A percentile compares a stretch with the other conserved stretches of the same genome.
These are phyloP conservation scores for Rhinolophus ferrumequinum DNA, from an alignment of 2,113 vertebrate genomes.

Conservation along the genomic window DNA sequence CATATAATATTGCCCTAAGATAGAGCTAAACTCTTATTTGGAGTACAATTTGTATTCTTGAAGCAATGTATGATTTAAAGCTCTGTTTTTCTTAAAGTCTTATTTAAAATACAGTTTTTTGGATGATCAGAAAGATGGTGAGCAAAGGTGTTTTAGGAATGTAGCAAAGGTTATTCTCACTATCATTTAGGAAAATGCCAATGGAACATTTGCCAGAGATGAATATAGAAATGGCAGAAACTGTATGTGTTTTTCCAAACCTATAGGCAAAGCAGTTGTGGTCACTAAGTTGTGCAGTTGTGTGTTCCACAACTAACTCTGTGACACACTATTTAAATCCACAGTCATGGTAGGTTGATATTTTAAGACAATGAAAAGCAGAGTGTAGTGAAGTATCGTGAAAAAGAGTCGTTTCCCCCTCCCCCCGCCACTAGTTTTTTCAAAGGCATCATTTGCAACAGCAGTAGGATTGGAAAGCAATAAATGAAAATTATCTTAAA, in stretches of 20 bases:
- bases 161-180: not conserved
- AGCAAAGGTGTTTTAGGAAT: not conserved
- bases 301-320: not conserved
- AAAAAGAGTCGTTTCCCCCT: not conserved
- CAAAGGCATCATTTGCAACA: not conserved
- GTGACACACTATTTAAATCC: fast-evolving
- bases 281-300: not conserved
- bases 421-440: not conserved
- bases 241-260: not conserved
- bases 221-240: not conserved
- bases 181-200: not conserved
- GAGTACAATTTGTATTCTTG: not conserved
- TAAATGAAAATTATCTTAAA: not conserved
- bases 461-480: not conserved
- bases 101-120: constrained; percentile 25
- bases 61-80: not conserved
- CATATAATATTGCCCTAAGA: not conserved
- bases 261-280: not conserved
- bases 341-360: not conserved
- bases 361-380: not conserved
- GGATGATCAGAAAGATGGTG: not conserved
- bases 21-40: not conserved
- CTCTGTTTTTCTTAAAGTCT: not conserved
- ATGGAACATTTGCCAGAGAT: not conserved
- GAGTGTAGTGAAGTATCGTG: not conserved